Conservation (phyloP, 2,113 vertebrate genomes). For the Hystrix cristata region DNA sequence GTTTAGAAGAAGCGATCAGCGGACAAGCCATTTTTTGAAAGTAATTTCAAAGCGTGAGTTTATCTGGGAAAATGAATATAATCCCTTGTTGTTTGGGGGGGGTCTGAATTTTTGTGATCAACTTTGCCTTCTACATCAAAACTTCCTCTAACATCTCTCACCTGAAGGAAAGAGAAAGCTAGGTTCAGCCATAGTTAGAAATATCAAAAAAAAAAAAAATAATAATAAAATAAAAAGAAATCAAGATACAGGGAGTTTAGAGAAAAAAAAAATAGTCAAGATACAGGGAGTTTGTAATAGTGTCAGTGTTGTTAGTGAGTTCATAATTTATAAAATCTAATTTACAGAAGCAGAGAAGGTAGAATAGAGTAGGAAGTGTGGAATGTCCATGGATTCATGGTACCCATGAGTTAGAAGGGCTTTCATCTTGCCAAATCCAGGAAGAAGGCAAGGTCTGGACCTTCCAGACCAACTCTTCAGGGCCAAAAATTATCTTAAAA, state of each 20-base stretch:
- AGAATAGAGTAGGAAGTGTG: background rate
- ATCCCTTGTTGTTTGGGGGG: background rate
- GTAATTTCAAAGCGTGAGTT: background rate
- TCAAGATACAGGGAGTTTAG: too few species aligned
- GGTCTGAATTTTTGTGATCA: background rate
- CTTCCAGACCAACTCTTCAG: background rate
- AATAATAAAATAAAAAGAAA: too few species aligned
- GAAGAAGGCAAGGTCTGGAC: background rate
- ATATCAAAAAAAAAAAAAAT: background rate
- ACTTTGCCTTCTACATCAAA: background rate
- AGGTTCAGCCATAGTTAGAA: background rate
- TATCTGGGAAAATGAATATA: background rate
- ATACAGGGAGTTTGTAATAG: rapidly evolving
- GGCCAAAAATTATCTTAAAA: background rate
- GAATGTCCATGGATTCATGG: too few species aligned
- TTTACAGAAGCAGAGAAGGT: background rate
- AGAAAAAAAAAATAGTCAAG: too few species aligned
- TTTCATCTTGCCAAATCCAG: background rate
- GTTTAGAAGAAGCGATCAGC: background rate
- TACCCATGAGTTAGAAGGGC: background rate
- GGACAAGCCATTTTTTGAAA: background rate
- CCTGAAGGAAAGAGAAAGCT: background rate
- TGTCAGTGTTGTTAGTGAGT: background rate
- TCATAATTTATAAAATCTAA: background rate
- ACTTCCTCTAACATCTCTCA: background rate